phyloP scores from a whole-genome alignment of 30 jellyfish, hydroid and myxozoan genomes.

The Clytia hemisphaerica region DNA sequence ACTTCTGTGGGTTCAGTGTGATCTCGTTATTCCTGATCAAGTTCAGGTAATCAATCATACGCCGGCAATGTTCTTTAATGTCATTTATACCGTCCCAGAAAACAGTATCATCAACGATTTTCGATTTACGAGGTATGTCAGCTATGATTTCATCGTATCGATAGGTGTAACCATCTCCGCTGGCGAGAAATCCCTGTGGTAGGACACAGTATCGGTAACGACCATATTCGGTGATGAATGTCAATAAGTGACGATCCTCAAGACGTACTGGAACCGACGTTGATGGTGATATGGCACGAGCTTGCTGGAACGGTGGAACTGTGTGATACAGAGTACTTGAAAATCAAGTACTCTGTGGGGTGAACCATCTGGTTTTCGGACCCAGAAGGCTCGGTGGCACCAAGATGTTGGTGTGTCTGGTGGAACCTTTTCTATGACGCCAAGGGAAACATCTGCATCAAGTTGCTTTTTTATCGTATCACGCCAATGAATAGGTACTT shows the following conservation, averaged over 20 bases:
- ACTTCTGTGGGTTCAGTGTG: slow-evolving; percentile 4
- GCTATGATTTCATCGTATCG: slow-evolving; percentile 31
- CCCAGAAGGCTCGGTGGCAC: slow-evolving; percentile 37
- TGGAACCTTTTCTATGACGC: slow-evolving; percentile 29
- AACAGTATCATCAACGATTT: slow-evolving; percentile 12
- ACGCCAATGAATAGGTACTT: slow-evolving; percentile 30
- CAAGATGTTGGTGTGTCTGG: slow-evolving; percentile 33
- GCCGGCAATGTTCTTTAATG: slow-evolving; percentile 12
- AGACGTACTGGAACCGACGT: slow-evolving; percentile 3
- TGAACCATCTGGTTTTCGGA: neutral
- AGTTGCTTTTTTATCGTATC: slow-evolving; percentile 19
- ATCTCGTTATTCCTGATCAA: neutral
- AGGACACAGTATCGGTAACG: slow-evolving; percentile 20
- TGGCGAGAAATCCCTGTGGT: slow-evolving; percentile 20
- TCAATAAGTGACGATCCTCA: slow-evolving; percentile 17
- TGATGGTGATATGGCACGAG: slow-evolving; percentile 1
- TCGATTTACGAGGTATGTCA: neutral
- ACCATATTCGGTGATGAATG: too few relatives aligned
- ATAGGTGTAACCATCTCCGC: slow-evolving; percentile 54
- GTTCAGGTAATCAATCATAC: slow-evolving; percentile 3
- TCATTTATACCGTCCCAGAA: slow-evolving; percentile 21
- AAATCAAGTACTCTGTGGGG: slow-evolving; percentile 23
- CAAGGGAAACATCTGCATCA: slow-evolving; percentile 18
- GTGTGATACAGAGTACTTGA: slow-evolving; percentile 40
- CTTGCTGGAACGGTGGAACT: slow-evolving; percentile 12